Evolutionary conservation across 2,113 vertebrate genomes (phyloP), one percentile per base, ranked within the genome.

Genomic region (Elanus axillaris): DNA sequence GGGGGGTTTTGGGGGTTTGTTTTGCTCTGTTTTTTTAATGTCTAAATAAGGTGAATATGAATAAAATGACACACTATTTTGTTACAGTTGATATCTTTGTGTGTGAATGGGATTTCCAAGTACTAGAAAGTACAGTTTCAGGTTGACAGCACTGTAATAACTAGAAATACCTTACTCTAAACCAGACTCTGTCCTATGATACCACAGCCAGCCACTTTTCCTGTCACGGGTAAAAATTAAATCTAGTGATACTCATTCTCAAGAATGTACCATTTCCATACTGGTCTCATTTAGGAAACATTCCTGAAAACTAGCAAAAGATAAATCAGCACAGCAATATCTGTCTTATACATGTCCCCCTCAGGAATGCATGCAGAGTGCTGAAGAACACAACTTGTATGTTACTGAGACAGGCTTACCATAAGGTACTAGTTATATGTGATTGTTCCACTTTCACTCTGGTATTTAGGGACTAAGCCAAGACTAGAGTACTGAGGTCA

Each of bases 271-370:
- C 25, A 26, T 63, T 69, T 50, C 42, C 22, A 52, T 11, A 14
- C 11, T 18, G n/a, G 11, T 16, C 13, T 79, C 42, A 20, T 55
- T 40, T 23, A 29, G 36, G 36, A 47, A 63, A 95, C 45, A 4
- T 10, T 21, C 31, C 47, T 55, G 47, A 62, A 72, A 86, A 20
- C 12, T 19, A 59, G 13, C 42, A n/a, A 25, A 25, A 50, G 27
- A 72, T 3, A 75, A 63, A 91, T 16, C 47, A 55, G n/a, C 4
- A 2, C 25, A 32, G 34, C 56, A 23, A 7, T 19, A 45, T 14
- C 31, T 66, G 17, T 16, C 38, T 38, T 67, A 25, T 23, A 3
- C 2, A 15, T 0, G 1, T 42, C 16, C 13, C 13, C 11, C 23
- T 31, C 19, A 48, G 52, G 48, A 90, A 73, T 2, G 21, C 11